Base-by-base conservation (phyloP, 2,888 invertebrate genomes). In the Tinea semifulvella region DNA sequence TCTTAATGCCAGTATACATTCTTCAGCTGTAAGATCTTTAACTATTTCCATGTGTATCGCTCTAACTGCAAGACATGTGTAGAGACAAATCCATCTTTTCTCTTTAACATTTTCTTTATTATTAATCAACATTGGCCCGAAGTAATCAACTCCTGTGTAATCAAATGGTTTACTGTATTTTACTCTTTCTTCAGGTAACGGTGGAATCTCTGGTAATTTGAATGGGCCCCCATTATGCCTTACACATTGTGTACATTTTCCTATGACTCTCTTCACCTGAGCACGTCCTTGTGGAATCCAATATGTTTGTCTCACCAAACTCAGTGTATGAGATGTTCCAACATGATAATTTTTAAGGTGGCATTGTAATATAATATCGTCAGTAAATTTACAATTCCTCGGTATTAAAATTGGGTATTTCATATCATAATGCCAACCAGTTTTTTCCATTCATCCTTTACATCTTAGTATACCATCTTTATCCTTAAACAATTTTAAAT, bases 161-260 rank as follows among this genome's bases (percentile, higher is more conserved):
- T 11, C 14, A 22, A 25, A 42, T 22, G 42, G 25, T 22, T 22
- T 2, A 10, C 10, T 42, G 14, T 22, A 42, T 2, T 25, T 42
- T 13, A 42, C 42, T 18, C 42, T 2, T 42, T 42, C 42, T 5
- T 6, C 7, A 17, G 55, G 55, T 45, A 55, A 35, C 2, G 47
- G 49, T 13, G 55, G 54, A 7, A 48, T 49, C 0, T 40, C 2
- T 22, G 53, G 55, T 16, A 56, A 28, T 44, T 50, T 50, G 39
- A 46, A 56, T 1, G 57, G 55, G 1, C 54, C 55, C 13, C 55
- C 52, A 1, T 50, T 51, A 25, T 56, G 50, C 42, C 55, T 56
- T 1, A 39, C 25, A 40, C 55, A 56, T 5, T 35, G 20, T 6
- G 25, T 11, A 38, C 53, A 53, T 22, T 31, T 49, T 14, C 36